These are phyloP conservation scores for Callimorpha dominula DNA, from an alignment of 2,888 invertebrate genomes.

Conservation along the genomic window DNA sequence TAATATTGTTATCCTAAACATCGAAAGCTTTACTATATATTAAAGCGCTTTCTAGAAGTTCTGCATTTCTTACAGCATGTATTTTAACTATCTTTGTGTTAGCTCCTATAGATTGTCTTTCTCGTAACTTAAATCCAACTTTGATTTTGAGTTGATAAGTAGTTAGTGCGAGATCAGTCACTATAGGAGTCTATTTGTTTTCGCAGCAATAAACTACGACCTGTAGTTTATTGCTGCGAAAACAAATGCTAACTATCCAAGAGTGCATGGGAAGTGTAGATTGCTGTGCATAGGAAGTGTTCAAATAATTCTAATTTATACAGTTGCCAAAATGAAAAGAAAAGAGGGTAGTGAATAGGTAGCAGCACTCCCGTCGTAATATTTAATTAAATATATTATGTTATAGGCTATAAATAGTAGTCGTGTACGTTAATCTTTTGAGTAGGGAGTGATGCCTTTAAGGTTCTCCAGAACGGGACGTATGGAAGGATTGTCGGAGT, in stretches of 20 bases:
- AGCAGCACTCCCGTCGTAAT: slow-evolving; percentile 44
- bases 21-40: slow-evolving; percentile 48
- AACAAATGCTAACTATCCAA: slow-evolving; percentile 45
- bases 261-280: slow-evolving; percentile 57
- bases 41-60: slow-evolving; percentile 40
- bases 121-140: slow-evolving; percentile 27
- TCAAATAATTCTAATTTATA: slow-evolving; percentile 49
- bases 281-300: slow-evolving; percentile 57
- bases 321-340: slow-evolving; percentile 51
- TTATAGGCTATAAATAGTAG: slow-evolving; percentile 33
- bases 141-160: slow-evolving; percentile 21
- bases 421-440: slow-evolving; percentile 45
- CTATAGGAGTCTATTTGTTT: slow-evolving; percentile 28
- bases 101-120: slow-evolving; percentile 31
- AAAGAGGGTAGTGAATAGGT: slow-evolving; percentile 42
- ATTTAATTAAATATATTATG: slow-evolving; percentile 24
- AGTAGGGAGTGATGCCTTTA: slow-evolving; percentile 41
- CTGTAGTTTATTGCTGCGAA: slow-evolving; percentile 29
- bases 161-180: slow-evolving; percentile 19
- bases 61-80: slow-evolving; percentile 31
- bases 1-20: slow-evolving; percentile 42
- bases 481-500: slow-evolving; percentile 65
- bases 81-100: slow-evolving; percentile 31
- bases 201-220: slow-evolving; percentile 23
- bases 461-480: slow-evolving; percentile 22